Evolutionary conservation across 2,113 vertebrate genomes (phyloP).

Genomic region (Garra rufa): DNA sequence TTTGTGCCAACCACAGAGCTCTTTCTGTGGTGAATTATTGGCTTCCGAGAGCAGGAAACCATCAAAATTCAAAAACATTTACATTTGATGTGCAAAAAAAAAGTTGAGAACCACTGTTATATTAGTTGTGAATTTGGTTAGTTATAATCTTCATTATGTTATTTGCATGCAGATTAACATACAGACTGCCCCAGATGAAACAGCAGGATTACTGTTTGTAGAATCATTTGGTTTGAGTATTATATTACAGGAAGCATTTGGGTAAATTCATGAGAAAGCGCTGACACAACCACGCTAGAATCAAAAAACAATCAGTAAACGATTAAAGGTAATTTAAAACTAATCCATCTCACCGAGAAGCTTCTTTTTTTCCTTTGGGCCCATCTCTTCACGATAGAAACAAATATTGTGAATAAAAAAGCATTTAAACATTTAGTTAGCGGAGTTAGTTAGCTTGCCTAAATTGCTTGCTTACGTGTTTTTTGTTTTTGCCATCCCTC

Average conservation of each 20-base stretch:
- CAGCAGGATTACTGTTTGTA: not conserved
- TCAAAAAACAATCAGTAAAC: not conserved
- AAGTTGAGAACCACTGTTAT: constrained; percentile 9
- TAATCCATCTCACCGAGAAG: constrained; percentile 69
- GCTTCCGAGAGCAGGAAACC: not conserved
- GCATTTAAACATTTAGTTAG: not conserved
- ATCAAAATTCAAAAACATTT: not conserved
- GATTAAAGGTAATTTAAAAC: not conserved
- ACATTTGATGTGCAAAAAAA: not conserved
- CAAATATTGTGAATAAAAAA: not conserved
- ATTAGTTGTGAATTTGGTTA: not conserved
- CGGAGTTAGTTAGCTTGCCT: not conserved
- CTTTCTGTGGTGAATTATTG: not conserved
- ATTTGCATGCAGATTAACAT: constrained; percentile 1
- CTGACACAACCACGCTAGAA: not conserved
- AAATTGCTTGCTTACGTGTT: constrained; percentile 48
- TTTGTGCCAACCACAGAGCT: not conserved
- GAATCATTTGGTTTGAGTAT: not conserved
- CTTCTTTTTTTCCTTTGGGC: constrained; percentile 66
- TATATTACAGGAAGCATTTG: constrained; percentile 8
- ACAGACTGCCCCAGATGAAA: not conserved
- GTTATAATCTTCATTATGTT: not conserved
- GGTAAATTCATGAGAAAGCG: not conserved
- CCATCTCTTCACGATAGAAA: constrained; percentile 65
- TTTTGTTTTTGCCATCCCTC: constrained; percentile 83